phyloP scores from a whole-genome alignment of 2,888 invertebrate genomes.

The Tenthredo amoena region DNA sequence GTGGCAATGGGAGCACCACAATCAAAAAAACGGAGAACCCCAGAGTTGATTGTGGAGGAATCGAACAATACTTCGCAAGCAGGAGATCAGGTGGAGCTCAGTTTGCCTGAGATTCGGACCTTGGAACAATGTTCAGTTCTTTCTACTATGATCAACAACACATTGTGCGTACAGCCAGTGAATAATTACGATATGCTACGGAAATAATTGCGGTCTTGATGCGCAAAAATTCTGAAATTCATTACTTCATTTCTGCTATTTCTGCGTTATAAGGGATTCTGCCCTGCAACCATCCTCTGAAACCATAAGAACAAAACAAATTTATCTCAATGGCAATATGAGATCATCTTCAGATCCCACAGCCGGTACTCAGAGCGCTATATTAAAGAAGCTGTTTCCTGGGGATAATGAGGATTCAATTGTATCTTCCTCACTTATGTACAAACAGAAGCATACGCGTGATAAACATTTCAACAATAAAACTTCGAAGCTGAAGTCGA shows the following conservation, averaged over 20 bases:
- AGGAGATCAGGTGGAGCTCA: slow-evolving; percentile 54
- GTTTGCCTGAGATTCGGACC: slow-evolving; percentile 62
- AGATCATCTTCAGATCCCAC: slow-evolving; percentile 62
- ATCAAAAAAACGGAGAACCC: slow-evolving; percentile 60
- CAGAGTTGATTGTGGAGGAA: slow-evolving; percentile 27
- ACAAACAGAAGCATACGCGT: slow-evolving; percentile 58
- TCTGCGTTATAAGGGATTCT: slow-evolving; percentile 58
- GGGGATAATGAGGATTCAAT: slow-evolving; percentile 57
- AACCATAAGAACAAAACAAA: slow-evolving; percentile 60
- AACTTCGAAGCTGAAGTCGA: slow-evolving; percentile 67
- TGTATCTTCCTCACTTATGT: slow-evolving; percentile 54
- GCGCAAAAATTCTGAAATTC: background rate
- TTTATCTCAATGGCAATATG: slow-evolving; percentile 62
- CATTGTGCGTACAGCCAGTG: slow-evolving; percentile 63
- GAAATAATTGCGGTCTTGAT: background rate
- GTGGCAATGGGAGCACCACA: slow-evolving; percentile 60
- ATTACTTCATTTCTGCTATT: background rate
- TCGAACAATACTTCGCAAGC: slow-evolving; percentile 42
- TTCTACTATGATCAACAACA: slow-evolving; percentile 70
- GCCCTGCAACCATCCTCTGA: slow-evolving; percentile 59
- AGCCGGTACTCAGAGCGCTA: slow-evolving; percentile 54
- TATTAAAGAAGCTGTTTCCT: slow-evolving; percentile 54
- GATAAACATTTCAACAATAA: slow-evolving; percentile 60
- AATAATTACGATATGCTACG: background rate
- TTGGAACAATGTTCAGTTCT: slow-evolving; percentile 69